phyloP scores from a whole-genome alignment of 2,113 vertebrate genomes.

The Crotalus tigris region DNA sequence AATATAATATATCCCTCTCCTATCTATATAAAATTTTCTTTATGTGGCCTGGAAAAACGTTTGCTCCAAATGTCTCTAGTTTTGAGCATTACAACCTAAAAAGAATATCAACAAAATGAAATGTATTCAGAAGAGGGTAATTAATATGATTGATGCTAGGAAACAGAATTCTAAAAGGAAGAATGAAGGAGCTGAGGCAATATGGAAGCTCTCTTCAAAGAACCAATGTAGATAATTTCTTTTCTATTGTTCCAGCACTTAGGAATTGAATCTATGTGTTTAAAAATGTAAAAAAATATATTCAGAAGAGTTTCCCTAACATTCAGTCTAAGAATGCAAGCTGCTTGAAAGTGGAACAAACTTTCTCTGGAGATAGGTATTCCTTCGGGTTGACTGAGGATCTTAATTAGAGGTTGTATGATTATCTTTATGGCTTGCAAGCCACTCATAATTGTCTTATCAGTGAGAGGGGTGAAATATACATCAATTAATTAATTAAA shows the following conservation, averaged over 20 bases:
- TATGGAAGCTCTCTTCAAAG: background rate
- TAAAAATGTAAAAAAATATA: background rate
- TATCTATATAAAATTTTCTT: background rate
- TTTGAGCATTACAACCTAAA: background rate
- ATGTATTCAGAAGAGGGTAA: background rate
- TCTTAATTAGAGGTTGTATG: background rate
- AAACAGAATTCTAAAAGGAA: background rate
- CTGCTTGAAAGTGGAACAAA: background rate
- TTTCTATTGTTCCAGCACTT: background rate
- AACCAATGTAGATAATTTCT: background rate
- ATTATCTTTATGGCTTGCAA: background rate
- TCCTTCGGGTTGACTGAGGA: background rate
- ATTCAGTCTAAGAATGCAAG: background rate
- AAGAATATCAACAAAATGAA: background rate
- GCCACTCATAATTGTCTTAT: background rate
- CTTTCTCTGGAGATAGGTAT: background rate
- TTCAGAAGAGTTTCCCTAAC: background rate
- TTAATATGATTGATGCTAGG: background rate
- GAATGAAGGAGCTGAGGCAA: background rate
- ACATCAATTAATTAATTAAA: no score
- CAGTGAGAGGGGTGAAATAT: background rate
- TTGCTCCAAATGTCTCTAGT: background rate
- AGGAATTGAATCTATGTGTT: background rate
- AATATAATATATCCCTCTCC: background rate
- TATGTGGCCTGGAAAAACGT: background rate